Percentiles rank a stretch among this genome's conserved stretches.
Evolutionary conservation across 2,113 vertebrate species (phyloP).

Genomic region (Eurystomus gularis): DNA sequence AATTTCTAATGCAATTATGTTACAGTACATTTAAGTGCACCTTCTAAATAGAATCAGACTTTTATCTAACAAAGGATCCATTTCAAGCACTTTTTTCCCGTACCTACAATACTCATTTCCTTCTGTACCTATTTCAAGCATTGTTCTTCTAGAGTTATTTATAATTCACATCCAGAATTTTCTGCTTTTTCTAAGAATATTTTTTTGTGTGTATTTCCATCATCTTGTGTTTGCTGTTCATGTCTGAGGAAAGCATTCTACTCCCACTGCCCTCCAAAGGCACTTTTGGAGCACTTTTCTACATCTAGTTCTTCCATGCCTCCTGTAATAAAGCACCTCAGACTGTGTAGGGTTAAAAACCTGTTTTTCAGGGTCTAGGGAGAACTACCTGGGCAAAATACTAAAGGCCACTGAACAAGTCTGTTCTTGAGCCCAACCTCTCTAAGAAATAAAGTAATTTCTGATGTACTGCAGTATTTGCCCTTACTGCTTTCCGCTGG

Average conservation of each 20-base stretch:
- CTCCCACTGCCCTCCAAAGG: background rate
- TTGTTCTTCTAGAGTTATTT: background rate
- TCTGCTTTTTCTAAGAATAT: background rate
- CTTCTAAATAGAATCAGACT: background rate
- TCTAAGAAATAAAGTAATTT: background rate
- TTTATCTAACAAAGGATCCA: background rate
- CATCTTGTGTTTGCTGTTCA: background rate
- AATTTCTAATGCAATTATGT: background rate
- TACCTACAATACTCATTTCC: background rate
- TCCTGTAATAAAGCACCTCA: background rate
- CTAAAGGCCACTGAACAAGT: background rate
- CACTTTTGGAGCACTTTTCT: background rate
- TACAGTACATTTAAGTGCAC: background rate
- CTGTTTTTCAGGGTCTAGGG: background rate
- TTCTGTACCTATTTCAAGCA: background rate
- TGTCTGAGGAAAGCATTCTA: background rate
- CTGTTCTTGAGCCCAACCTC: background rate
- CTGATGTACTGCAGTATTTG: background rate
- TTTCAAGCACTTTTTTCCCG: background rate
- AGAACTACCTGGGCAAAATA: background rate
- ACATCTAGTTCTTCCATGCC: background rate
- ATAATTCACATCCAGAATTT: background rate
- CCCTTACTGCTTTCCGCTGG: background rate
- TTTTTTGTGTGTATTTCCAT: background rate
- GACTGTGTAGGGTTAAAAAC: background rate